Percentiles rank a stretch among this genome's conserved stretches.
phyloP scores from a whole-genome alignment of 2,888 invertebrate species.

The Meiosimyza decipiens region DNA sequence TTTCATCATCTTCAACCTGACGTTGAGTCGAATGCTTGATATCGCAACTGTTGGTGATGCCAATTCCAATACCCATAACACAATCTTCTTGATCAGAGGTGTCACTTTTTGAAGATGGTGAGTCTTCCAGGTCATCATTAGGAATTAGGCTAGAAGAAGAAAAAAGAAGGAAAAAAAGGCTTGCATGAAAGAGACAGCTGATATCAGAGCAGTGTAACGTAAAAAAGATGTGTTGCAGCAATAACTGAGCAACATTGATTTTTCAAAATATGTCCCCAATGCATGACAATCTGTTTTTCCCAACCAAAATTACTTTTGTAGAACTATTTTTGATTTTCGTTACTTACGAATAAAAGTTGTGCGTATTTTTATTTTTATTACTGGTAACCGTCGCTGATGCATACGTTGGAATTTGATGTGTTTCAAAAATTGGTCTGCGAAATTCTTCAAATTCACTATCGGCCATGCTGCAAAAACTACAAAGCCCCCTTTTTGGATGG shows the following conservation, averaged over 20 bases:
- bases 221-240: conserved; percentile 8
- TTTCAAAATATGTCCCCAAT: conserved; percentile 30
- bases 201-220: neutral
- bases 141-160: conserved; percentile 77
- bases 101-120: conserved; percentile 81
- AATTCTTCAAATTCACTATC: conserved; percentile 95
- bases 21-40: conserved; percentile 45
- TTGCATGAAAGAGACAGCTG: neutral
- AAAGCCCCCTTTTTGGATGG: neutral
- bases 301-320: neutral
- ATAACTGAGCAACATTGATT: conserved; percentile 39
- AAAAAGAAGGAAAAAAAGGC: neutral
- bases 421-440: conserved; percentile 72
- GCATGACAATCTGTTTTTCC: no score
- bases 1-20: conserved; percentile 67
- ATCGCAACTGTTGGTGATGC: conserved; percentile 38
- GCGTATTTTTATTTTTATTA: conserved; percentile 73
- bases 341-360: conserved; percentile 90
- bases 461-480: conserved; percentile 73
- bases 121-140: conserved; percentile 83
- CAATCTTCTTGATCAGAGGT: conserved; percentile 74
- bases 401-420: conserved; percentile 79
- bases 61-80: conserved; percentile 42
- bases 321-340: neutral
- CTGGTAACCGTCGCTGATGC: conserved; percentile 67